These are phyloP conservation scores for Acrocera orbiculus DNA, from an alignment of 2,888 invertebrate species.

Conservation along the genomic window DNA sequence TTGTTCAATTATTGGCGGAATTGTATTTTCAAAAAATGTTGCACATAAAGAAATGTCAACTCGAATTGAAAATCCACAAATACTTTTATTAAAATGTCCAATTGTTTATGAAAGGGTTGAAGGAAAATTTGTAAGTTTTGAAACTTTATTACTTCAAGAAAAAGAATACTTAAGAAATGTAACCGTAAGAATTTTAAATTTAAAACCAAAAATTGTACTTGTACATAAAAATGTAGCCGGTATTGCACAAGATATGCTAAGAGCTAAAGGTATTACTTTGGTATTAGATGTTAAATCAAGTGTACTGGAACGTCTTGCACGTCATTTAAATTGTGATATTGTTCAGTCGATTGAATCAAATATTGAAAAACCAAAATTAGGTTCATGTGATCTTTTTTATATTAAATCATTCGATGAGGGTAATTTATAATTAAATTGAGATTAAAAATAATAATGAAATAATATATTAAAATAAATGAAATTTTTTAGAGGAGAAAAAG, in stretches of 20 bases:
- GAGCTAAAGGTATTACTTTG: constrained; percentile 64
- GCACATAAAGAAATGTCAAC: constrained; percentile 78
- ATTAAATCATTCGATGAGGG: constrained; percentile 39
- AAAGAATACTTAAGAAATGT: constrained; percentile 71
- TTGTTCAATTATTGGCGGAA: constrained; percentile 66
- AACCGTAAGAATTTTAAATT: constrained; percentile 65
- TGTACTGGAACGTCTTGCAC: constrained; percentile 60
- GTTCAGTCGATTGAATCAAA: constrained; percentile 78
- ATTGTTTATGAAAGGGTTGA: constrained; percentile 91
- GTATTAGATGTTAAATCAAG: constrained; percentile 69
- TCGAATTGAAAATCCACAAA: constrained; percentile 62
- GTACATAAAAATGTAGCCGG: constrained; percentile 77
- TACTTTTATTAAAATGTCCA: constrained; percentile 71
- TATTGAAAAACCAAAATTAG: constrained; percentile 62
- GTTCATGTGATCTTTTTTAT: constrained; percentile 68
- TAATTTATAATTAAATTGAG: constrained; percentile 25
- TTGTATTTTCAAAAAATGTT: constrained; percentile 87
- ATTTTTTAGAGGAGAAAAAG: constrained; percentile 44
- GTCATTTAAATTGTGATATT: constrained; percentile 68
- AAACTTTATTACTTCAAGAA: constrained; percentile 87
- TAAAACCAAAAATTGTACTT: constrained; percentile 73
- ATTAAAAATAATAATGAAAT: not conserved
- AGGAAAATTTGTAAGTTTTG: constrained; percentile 81
- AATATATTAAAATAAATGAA: constrained; percentile 2
- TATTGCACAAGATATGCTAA: constrained; percentile 72